Evolutionary conservation across 2,113 vertebrate species (phyloP), one percentile per base, ranked within the genome.

Genomic region (Cercopithecus mona): DNA sequence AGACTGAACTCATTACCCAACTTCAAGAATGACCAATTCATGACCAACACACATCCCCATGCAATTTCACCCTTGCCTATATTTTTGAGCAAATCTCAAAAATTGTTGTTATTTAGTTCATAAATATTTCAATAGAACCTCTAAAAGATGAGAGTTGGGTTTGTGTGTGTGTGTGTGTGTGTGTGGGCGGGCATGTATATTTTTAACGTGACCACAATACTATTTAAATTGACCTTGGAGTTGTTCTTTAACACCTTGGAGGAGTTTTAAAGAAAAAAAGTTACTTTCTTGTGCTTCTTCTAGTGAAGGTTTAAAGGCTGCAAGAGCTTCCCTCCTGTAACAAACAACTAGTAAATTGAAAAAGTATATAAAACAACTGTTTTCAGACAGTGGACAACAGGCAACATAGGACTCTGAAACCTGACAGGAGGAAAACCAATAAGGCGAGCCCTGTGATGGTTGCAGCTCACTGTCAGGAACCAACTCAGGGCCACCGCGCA

Each of bases 61-160:
- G 82, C 50, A 82, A 48, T 18, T 97, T 96, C 55, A 88, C 10
- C 8, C 30, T 93, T 35, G 64, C 12, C n/a, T 38, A 16, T 30
- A 59, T 52, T 52, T 82, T 88, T 38, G 93, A 89, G 43, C 9
- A 35, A 94, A 96, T 75, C 12, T 30, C 40, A 83, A n/a, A 75
- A 82, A 84, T 59, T 52, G 7, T 20, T 43, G 80, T 95, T 64
- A 88, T 22, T 89, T 90, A 32, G 70, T 57, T 18, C 3, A 75
- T 35, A 80, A 84, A n/a, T 64, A 72, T 25, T 80, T 94, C 64
- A 84, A 75, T 22, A 68, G 22, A 70, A 79, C 3, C 1, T 20
- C 27, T 72, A 55, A 93, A 80, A 88, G 38, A 22, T 66, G 72
- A 94, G 23, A 73, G 40, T 20, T 59, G 84, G 48, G 32, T 59